These are phyloP conservation scores for Bothrops jararaca DNA, from an alignment of 2,113 vertebrate species.

Conservation along the genomic window DNA sequence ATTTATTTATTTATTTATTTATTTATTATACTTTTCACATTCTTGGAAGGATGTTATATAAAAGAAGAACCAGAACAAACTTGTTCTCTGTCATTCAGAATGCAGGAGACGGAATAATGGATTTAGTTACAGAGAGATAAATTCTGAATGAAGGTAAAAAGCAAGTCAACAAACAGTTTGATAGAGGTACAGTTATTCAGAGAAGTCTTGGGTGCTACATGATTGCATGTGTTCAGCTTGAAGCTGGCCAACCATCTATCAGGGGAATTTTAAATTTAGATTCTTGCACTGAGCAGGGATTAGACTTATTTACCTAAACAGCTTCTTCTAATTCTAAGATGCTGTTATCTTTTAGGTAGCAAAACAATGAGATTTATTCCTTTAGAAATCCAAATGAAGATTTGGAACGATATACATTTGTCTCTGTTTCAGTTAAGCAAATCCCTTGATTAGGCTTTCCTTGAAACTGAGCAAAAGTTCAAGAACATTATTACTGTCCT, in stretches of 20 bases:
- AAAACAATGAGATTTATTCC: neutral
- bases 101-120: neutral
- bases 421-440: neutral
- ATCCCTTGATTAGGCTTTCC: neutral
- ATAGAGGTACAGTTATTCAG: neutral
- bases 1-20: neutral
- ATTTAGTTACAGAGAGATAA: neutral
- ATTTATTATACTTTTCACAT: neutral
- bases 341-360: neutral
- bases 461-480: neutral
- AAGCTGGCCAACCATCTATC: neutral
- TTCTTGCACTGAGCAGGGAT: neutral
- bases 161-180: neutral
- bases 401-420: neutral
- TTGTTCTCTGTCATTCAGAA: neutral
- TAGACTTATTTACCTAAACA: neutral
- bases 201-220: neutral
- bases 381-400: neutral
- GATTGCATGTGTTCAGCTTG: neutral
- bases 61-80: neutral
- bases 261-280: neutral
- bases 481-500: neutral
- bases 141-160: neutral
- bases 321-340: neutral
- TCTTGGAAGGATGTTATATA: neutral